Evolutionary conservation across 1,140 invertebrate genomes (phyloP).

Genomic region (Macrobrachium rosenbergii): DNA sequence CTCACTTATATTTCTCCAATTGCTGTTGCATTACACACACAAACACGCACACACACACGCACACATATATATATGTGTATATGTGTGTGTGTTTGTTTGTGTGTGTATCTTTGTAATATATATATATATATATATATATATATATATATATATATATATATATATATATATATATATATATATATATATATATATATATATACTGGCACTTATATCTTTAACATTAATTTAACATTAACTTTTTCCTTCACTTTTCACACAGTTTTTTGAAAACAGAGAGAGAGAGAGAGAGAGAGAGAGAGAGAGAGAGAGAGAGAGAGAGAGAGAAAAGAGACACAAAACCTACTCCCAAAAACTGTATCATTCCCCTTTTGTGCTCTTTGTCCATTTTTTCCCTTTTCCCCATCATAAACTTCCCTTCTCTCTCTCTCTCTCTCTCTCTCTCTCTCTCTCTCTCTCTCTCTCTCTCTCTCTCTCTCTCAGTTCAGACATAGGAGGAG

Average conservation of each 20-base stretch:
- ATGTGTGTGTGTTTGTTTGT: slow-evolving; percentile 37
- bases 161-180: background rate
- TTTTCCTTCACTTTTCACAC: no score
- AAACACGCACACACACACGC: background rate
- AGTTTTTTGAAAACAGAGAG: no score
- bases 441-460: slow-evolving; percentile 2
- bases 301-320: no score
- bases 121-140: background rate
- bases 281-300: no score
- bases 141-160: no score
- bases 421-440: no score
- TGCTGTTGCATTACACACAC: background rate
- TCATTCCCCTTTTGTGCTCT: no score
- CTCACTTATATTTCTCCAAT: no score
- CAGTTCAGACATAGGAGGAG: background rate
- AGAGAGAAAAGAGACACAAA: no score
- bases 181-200: background rate
- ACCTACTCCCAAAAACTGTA: no score
- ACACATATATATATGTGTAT: slow-evolving; percentile 16
- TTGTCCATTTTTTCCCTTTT: background rate
- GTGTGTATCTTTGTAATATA: slow-evolving; percentile 19
- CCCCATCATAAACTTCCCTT: background rate
- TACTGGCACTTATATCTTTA: no score
- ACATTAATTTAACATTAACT: no score
- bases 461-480: background rate